Evolutionary conservation across 2,888 invertebrate genomes (phyloP), one percentile per base, ranked within the genome.

Genomic region (Noctua comes): DNA sequence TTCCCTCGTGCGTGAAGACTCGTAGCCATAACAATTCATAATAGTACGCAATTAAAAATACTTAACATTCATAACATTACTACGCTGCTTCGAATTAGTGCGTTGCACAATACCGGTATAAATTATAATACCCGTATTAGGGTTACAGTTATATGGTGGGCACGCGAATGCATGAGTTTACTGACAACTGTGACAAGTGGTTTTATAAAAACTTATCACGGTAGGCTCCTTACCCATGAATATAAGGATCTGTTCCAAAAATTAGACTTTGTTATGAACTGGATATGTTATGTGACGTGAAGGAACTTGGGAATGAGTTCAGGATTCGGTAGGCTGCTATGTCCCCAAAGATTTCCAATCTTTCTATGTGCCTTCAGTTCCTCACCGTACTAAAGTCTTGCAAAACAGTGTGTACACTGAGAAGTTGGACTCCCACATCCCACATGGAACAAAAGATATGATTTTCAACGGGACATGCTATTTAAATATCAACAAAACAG

Each of bases 1-100:
- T 57, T 59, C 16, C 27, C 43, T 76, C 84, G 43, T 46, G 84
- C 87, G 68, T 85, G 84, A 86, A 86, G 70, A 86, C 65, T 64
- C 27, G 43, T 48, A 24, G 27, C 7, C 68, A 69, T 83, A 79
- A 77, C 43, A 21, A 82, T 62, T 72, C 71, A 73, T 84, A 59
- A 78, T 65, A 81, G 43, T 65, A 51, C 57, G 66, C 73, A 84
- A 84, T 80, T 82, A 70, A 62, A 69, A 83, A 70, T 79, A 65
- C 83, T 73, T 85, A 75, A 75, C n/a, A 83, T 83, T 73, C 74
- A 76, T 86, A 86, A 79, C 46, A 68, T 46, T 62, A 43, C 64
- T n/a, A 48, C 40, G 69, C 69, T 82, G 51, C 66, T 81, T 40
- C 27, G 46, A 80, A 73, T 57, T 76, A 71, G 73, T 73, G 24